Base-by-base conservation (phyloP, 30 jellyfish, hydroid and myxozoan species). In the Phacellophora camtschatica region DNA sequence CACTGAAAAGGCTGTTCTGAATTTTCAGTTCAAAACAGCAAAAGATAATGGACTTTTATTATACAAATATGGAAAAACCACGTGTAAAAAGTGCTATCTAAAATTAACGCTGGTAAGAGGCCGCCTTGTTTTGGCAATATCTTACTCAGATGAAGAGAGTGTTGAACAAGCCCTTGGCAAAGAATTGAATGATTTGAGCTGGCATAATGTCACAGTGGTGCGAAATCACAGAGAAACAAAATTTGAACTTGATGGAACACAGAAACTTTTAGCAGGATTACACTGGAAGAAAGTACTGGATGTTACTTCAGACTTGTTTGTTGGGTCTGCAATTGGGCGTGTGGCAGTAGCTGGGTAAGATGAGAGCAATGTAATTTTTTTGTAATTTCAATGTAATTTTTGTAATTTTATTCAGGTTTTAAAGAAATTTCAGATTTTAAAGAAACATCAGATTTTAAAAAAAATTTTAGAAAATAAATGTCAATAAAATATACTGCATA, bases 21-120 rank as follows among this genome's bases (percentile, higher is more conserved):
- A 80, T 45, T 72, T 88, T 8, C 85, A 74, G 37, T 88, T 88
- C 82, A 88, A 88, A 69, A 88, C 97, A 11, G 70, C 87, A 9
- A 73, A 76, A 39, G 45, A 39, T 35, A 18, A 73, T 27, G 82
- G 95, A 9, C 27, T 59, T 32, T 53, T 88, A 41, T 33, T 88
- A 6, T 73, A 80, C 28, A 77, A 78, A 15, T 77, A 75, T 23
- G 91, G 74, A 41, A 32, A 19, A 0, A 54, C 29, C 32, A 45
- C 28, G 22, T 7, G 30, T 2, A 2, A 15, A 27, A 2, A n/a
- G 5, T 37, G 57, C 3, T 42, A 58, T 37, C 25, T 79, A 28
- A 28, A 48, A 48, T 25, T 79, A 55, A 8, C 82, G 13, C 55
- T 79, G 8, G 82, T 43, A 15, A 62, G 42, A 11, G 90, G 90